Percentiles rank a stretch among this genome's conserved stretches.
These are phyloP conservation scores for Pollenia labialis DNA, from an alignment of 2,888 invertebrate species.

Conservation along the genomic window DNA sequence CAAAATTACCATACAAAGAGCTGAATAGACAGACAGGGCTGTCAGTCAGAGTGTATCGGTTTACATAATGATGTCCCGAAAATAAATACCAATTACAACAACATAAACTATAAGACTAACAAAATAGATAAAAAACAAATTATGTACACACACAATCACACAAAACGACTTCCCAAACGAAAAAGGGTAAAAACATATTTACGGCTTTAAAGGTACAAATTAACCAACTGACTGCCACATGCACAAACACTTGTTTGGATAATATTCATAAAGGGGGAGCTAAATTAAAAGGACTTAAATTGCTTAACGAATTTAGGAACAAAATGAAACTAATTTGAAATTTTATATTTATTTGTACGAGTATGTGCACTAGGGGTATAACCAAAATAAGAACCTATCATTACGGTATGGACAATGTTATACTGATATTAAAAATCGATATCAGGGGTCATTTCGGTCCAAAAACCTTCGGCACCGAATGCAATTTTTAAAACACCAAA, in stretches of 20 bases:
- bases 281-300: slow-evolving; percentile 65
- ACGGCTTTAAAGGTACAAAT: slow-evolving; percentile 49
- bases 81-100: slow-evolving; percentile 53
- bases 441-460: too few relatives aligned
- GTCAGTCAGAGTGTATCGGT: slow-evolving; percentile 21
- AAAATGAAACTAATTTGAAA: slow-evolving; percentile 54
- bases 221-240: slow-evolving; percentile 4
- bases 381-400: too few relatives aligned
- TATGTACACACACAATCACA: slow-evolving; percentile 35
- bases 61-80: slow-evolving; percentile 55
- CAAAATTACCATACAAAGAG: slow-evolving; percentile 10
- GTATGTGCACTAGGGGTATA: too few relatives aligned
- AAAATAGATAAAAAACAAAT: slow-evolving; percentile 47
- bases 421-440: too few relatives aligned
- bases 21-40: background rate
- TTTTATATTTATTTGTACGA: slow-evolving; percentile 16
- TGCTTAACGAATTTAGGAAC: slow-evolving; percentile 52
- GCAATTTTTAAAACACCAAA: too few relatives aligned
- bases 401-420: too few relatives aligned
- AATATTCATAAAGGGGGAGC: slow-evolving; percentile 46
- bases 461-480: too few relatives aligned
- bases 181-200: slow-evolving; percentile 51
- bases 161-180: slow-evolving; percentile 14
- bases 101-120: slow-evolving; percentile 19
- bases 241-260: slow-evolving; percentile 17